Evolutionary conservation across 1,140 invertebrate species (phyloP), one percentile per base, ranked within the genome.

Genomic region (Colletes latitarsis): DNA sequence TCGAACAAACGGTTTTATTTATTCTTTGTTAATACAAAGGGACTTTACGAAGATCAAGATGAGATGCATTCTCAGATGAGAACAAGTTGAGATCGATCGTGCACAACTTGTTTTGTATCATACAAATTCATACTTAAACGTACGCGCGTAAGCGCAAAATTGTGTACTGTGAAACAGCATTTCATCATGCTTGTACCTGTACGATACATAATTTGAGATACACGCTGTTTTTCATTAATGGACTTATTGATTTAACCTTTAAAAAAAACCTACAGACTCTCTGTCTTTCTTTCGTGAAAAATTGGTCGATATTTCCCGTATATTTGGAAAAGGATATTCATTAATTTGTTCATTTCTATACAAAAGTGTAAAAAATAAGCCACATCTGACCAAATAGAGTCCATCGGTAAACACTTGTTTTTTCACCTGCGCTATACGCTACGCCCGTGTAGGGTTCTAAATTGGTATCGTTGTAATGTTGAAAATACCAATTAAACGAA

Each of bases 401-500:
- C 77, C 74, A 88, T 79, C 10, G 66, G 60, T 66, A 63, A 60
- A 14, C 39, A 41, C n/a, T 55, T 14, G 69, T 80, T 49, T 81
- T 89, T n/a, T 41, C 52, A 14, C 73, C 81, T 19, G 82, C 43
- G 52, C 72, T 90, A 30, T 93, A 90, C 72, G 81, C 79, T 41
- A 88, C 76, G 52, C 94, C 95, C 71, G 96, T 91, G 78, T 94
- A 96, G 15, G 96, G 95, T 82, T 96, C 94, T 79, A 96, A 89
- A 85, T 96, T 95, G 17, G 95, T 95, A 82, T 95, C 95, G 89
- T 97, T 96, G 87, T 97, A 97, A 92, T 96, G 96, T 72, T 95
- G 95, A 89, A 96, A 97, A 89, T 97, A 97, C 96, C 96, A 97
- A 82, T 95, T 96, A 81, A 95, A 94, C 39, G 95, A 93, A 87